Base-by-base conservation (phyloP, 1,140 invertebrate genomes). In the Armadillidium nasatum region DNA sequence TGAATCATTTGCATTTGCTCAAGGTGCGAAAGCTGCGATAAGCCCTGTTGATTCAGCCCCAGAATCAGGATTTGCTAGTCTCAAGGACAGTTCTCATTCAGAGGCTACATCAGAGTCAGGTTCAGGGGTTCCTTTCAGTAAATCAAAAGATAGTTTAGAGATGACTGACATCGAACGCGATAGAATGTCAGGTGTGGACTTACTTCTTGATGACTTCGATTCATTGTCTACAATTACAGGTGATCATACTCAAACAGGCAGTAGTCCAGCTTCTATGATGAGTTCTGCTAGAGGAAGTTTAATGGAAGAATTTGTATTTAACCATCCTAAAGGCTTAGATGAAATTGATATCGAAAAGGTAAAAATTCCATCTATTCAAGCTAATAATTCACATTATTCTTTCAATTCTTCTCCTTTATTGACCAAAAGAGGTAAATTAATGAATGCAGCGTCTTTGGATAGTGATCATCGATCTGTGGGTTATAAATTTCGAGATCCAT, bases 61-160 rank as follows among this genome's bases (percentile, higher is more conserved):
- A 19, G 73, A 75, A 44, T 75, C 73, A n/a, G 73, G 73, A 44
- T 75, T 75, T 75, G 66, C 73, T 19, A 80, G 79, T 46, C 54
- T 80, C 21, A 76, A 76, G 68, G 78, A 77, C 23, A 66, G 76
- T 44, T 43, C 70, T 43, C 44, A 60, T 11, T 69, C 46, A 7
- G 79, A 80, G 44, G 79, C 72, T 23, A 71, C 67, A 13, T 71
- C 69, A 44, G 76, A 72, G 21, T 19, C 19, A 13, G 69, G 54
- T 10, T 46, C 21, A 10, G 74, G 74, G 43, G 77, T 80, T 60
- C 72, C 67, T 72, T 44, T 78, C 2, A 80, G 79, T 54, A 80
- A 80, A 50, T 80, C 79, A 33, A 80, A 80, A 50, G 79, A 80
- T 44, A 80, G 79, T 44, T 46, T 80, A n/a, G 79, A 80, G n/a